A percentile compares a stretch with the other conserved stretches of the same genome.
phyloP scores from a whole-genome alignment of 2,113 vertebrate genomes.

The Rhabdomys dilectus region DNA sequence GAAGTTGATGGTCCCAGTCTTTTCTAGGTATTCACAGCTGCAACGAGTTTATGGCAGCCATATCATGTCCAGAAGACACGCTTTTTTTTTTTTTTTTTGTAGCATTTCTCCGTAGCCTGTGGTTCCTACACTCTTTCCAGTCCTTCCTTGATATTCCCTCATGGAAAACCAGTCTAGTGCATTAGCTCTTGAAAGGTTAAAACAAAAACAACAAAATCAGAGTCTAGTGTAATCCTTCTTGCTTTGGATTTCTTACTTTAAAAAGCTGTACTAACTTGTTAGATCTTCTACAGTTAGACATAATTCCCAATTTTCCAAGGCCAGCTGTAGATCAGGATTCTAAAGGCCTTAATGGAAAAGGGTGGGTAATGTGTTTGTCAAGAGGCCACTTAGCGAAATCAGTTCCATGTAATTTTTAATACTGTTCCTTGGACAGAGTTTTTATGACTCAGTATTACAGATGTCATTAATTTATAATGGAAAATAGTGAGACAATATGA shows the following conservation, averaged over 20 bases:
- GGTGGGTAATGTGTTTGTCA: conserved; percentile 71
- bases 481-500: conserved; percentile 78
- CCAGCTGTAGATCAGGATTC: conserved; percentile 73
- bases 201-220: conserved; percentile 25
- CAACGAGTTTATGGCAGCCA: neutral
- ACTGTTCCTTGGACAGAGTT: conserved; percentile 70
- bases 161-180: conserved; percentile 21
- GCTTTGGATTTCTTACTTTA: conserved; percentile 47
- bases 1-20: neutral
- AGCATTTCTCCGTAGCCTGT: neutral
- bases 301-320: conserved; percentile 77
- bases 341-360: conserved; percentile 78
- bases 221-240: conserved; percentile 45
- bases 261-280: conserved; percentile 65
- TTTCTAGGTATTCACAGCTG: neutral
- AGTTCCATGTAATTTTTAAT: conserved; percentile 79
- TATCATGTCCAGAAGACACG: neutral
- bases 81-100: neutral
- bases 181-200: conserved; percentile 52
- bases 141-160: neutral
- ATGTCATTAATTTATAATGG: conserved; percentile 81
- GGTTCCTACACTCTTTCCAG: neutral
- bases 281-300: conserved; percentile 69
- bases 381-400: conserved; percentile 73
- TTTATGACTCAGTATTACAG: conserved; percentile 79